Conservation (phyloP, 2,113 vertebrate genomes). For the Perognathus longimembris region DNA sequence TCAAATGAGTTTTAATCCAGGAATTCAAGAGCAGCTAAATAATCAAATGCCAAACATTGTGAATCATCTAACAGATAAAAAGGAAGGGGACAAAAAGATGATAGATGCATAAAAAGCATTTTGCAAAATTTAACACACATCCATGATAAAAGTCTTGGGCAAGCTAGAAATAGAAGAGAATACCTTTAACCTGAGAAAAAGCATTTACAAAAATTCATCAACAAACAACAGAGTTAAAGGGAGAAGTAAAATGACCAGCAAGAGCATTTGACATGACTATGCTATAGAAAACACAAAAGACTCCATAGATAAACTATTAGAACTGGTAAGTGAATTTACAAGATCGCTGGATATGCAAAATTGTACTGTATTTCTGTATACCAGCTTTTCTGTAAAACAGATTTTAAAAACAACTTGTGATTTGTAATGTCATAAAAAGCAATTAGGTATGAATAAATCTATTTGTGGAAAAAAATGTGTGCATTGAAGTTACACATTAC, state of each 20-base stretch:
- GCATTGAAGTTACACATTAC: background rate
- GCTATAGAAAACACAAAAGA: constrained; percentile 26
- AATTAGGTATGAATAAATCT: constrained; percentile 52
- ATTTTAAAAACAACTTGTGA: background rate
- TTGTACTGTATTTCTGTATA: constrained; percentile 24
- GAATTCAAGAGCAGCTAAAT: constrained; percentile 47
- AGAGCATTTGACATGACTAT: constrained; percentile 25
- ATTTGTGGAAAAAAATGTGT: background rate
- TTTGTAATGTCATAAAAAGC: constrained; percentile 32
- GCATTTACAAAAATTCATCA: constrained; percentile 13
- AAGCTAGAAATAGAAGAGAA: background rate
- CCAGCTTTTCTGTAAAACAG: background rate
- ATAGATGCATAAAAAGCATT: constrained; percentile 36
- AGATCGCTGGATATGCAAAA: constrained; percentile 43
- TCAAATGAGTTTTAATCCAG: constrained; percentile 14
- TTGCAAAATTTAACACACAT: constrained; percentile 10
- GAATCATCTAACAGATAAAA: constrained; percentile 28
- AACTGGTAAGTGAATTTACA: constrained; percentile 35
- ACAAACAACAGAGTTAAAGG: constrained; percentile 4
- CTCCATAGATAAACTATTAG: background rate
- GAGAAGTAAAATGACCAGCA: constrained; percentile 28
- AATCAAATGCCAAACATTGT: background rate
- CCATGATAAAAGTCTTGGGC: constrained; percentile 21
- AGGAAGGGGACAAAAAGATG: background rate
- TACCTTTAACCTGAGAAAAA: background rate